Evolutionary conservation across 2,113 vertebrate genomes (phyloP), one percentile per base, ranked within the genome.

Genomic region (Mandrillus leucophaeus): DNA sequence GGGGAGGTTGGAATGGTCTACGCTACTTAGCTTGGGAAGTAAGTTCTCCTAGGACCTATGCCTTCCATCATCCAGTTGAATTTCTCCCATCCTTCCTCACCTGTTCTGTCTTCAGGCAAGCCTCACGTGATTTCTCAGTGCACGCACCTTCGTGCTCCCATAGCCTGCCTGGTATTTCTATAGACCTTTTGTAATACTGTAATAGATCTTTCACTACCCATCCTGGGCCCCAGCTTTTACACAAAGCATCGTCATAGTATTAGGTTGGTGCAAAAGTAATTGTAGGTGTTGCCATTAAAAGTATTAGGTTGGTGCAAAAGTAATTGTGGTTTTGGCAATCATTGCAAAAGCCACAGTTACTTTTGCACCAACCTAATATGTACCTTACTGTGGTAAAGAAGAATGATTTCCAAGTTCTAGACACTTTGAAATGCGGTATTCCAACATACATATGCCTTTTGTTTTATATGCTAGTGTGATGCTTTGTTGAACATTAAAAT

Each of bases 221-320:
- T 20, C 40, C 3, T 0, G 1, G 38, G 16, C 10, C 40, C 35
- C 45, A 5, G 1, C 6, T 30, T 12, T 70, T 40, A 8, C 9
- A 61, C 17, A 59, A 45, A 52, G 3, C 8, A 17, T 14, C 76
- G 4, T 59, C 48, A 45, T 2, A 11, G 5, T 64, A 64, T 64
- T 14, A 64, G 27, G 11, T 64, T 30, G 27, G 27, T 64, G 12
- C 61, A 30, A 64, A 64, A 64, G 61, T 64, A 14, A 30, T 64
- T 64, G 9, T 25, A 59, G 57, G 23, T 59, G 23, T 59, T 59
- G 57, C 57, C 57, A 59, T 59, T 59, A 59, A 59, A 59, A 59
- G 57, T 59, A 23, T 25, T 59, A 59, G 57, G 23, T 59, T 59
- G 57, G 3, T 59, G 57, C 57, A 59, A 59, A 59, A 4, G 9